These are phyloP conservation scores for Pyrgilauda ruficollis DNA, from an alignment of 2,113 vertebrate species.

Conservation along the genomic window DNA sequence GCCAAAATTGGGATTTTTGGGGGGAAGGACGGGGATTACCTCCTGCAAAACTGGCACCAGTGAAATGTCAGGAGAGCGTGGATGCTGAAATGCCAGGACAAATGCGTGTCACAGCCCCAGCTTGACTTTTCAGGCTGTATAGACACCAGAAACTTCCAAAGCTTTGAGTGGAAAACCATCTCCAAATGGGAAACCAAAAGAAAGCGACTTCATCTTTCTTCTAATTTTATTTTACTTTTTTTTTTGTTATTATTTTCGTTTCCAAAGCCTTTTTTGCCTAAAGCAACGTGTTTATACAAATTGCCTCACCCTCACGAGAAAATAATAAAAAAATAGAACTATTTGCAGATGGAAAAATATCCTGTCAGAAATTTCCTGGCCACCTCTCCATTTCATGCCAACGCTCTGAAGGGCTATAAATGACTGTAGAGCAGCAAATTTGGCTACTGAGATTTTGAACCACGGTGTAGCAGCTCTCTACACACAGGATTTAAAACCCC, in stretches of 20 bases:
- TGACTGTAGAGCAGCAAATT: not conserved
- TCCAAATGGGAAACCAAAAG: not conserved
- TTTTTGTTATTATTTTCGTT: not conserved
- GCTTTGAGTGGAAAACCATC: not conserved
- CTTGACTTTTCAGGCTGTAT: not conserved
- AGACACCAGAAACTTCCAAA: not conserved
- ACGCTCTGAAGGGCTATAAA: not conserved
- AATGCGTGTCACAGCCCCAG: not conserved
- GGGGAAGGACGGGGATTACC: not conserved
- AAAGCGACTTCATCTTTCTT: not conserved
- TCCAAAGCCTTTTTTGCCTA: not conserved
- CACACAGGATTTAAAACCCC: not conserved
- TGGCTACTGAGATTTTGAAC: not conserved
- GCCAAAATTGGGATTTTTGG: not conserved
- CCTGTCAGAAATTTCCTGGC: slow-evolving; percentile 32
- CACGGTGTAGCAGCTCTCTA: not conserved
- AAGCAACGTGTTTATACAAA: not conserved
- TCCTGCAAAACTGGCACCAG: not conserved
- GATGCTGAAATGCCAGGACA: not conserved
- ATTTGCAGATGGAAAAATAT: slow-evolving; percentile 23
- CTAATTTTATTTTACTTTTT: not conserved
- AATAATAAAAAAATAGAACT: not conserved
- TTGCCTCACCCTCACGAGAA: not conserved
- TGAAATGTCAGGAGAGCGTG: not conserved
- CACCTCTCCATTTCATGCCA: slow-evolving; percentile 33